Conservation (phyloP, 2,797 vertebrate genomes). For the Cacajao melanocephalus region DNA sequence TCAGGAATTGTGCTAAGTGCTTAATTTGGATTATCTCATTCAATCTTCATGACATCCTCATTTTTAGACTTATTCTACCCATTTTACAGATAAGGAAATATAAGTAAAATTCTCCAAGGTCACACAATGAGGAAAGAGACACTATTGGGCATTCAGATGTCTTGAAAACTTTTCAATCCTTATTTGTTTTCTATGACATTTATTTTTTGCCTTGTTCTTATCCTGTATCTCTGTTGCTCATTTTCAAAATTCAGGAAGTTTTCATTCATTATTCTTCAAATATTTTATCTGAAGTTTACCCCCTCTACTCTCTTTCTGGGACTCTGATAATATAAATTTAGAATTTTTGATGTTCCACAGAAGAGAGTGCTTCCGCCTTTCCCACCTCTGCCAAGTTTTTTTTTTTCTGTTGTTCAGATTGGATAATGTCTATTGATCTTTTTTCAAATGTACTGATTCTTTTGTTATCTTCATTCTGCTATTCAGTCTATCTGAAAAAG, state of each 20-base stretch:
- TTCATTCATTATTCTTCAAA: not conserved
- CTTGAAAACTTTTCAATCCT: not conserved
- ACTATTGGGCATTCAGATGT: not conserved
- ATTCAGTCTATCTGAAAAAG: not conserved
- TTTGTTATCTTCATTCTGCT: not conserved
- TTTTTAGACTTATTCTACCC: not conserved
- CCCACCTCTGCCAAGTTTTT: not conserved
- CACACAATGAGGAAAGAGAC: not conserved
- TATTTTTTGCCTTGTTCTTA: not conserved
- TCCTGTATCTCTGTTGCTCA: not conserved
- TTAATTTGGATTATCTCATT: not conserved
- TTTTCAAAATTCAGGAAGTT: not conserved
- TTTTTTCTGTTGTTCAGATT: not conserved
- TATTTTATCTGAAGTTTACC: not conserved
- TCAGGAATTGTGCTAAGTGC: not conserved
- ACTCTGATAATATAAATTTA: not conserved
- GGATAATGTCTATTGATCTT: not conserved
- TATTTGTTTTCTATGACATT: not conserved
- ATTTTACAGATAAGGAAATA: not conserved
- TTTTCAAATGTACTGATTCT: not conserved
- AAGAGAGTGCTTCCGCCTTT: not conserved
- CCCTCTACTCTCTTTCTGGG: not conserved
- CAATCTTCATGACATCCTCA: not conserved
- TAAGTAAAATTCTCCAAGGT: not conserved
- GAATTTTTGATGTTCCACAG: not conserved